Evolutionary conservation across 2,888 invertebrate genomes (phyloP).

Genomic region (Trypoxylon attenuatum): DNA sequence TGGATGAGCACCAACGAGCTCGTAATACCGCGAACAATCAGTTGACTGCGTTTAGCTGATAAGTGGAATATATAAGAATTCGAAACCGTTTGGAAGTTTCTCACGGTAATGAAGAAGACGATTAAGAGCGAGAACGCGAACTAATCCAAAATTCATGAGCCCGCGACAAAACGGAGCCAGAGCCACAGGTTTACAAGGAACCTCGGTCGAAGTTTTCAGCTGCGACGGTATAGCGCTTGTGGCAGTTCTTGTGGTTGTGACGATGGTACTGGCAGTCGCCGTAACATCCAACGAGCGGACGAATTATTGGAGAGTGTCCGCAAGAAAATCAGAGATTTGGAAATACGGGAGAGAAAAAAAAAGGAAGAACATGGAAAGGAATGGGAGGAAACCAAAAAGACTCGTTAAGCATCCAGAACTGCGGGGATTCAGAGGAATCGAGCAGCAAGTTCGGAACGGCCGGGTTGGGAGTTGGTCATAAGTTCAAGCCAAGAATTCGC

Average conservation of each 20-base stretch:
- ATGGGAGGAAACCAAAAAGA: conserved; percentile 42
- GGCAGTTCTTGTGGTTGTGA: too few species aligned
- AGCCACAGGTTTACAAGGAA: conserved; percentile 7
- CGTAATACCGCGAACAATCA: not conserved
- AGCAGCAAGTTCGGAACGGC: conserved; percentile 40
- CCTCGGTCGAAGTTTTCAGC: conserved; percentile 14
- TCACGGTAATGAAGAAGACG: not conserved
- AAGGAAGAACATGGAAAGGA: not conserved
- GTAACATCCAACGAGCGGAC: conserved; percentile 1
- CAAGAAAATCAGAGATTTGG: conserved; percentile 20
- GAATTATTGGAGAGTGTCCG: conserved; percentile 9
- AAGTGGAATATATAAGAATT: not conserved
- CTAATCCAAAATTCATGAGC: not conserved
- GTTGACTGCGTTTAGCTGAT: not conserved
- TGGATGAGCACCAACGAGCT: too few species aligned
- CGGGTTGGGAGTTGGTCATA: conserved; percentile 62
- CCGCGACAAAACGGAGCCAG: not conserved
- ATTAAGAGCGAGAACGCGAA: not conserved
- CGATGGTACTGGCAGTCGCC: too few species aligned
- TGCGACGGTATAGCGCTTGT: too few species aligned
- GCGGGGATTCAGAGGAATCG: conserved; percentile 57
- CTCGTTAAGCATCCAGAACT: conserved; percentile 58
- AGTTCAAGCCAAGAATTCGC: conserved; percentile 71
- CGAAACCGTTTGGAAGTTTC: not conserved
- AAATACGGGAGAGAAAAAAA: conserved; percentile 20